Evolutionary conservation across 2,797 vertebrate species (phyloP).

Genomic region (Hoplostethus mediterraneus): DNA sequence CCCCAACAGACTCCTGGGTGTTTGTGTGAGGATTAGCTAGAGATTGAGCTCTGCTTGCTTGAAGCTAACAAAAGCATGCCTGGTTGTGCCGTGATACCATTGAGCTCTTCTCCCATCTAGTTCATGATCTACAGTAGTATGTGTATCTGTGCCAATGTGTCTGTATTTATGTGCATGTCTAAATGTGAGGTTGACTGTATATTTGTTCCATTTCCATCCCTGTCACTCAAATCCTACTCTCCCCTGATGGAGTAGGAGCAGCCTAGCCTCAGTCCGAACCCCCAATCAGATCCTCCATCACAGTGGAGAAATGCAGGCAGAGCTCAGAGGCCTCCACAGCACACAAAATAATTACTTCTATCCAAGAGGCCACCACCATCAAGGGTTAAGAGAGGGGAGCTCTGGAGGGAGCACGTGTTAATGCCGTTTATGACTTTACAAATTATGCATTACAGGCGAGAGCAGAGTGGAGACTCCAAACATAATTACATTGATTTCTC

Average conservation of each 20-base stretch:
- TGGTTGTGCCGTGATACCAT: constrained; percentile 20
- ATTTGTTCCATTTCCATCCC: constrained; percentile 68
- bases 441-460: constrained; percentile 80
- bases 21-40: constrained; percentile 50
- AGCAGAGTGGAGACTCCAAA: constrained; percentile 83
- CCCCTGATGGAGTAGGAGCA: constrained; percentile 2
- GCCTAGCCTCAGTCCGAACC: constrained; percentile 25
- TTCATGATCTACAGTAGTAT: constrained; percentile 8
- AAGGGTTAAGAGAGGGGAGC: constrained; percentile 61
- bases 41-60: constrained; percentile 43
- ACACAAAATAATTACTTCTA: constrained; percentile 63
- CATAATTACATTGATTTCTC: constrained; percentile 86
- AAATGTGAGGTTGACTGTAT: constrained; percentile 30
- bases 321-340: constrained; percentile 26
- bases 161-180: constrained; percentile 38
- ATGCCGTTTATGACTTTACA: constrained; percentile 78
- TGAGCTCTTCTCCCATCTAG: constrained; percentile 9
- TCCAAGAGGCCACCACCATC: constrained; percentile 52
- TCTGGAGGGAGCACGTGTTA: constrained; percentile 72
- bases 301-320: not conserved
- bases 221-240: constrained; percentile 58
- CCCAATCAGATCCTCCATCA: constrained; percentile 19
- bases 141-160: constrained; percentile 10
- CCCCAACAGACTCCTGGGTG: constrained; percentile 39
- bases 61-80: constrained; percentile 45